Percentiles rank a stretch among this genome's conserved stretches.
Evolutionary conservation across 2,888 invertebrate species (phyloP).

Genomic region (Chrysolina americana): DNA sequence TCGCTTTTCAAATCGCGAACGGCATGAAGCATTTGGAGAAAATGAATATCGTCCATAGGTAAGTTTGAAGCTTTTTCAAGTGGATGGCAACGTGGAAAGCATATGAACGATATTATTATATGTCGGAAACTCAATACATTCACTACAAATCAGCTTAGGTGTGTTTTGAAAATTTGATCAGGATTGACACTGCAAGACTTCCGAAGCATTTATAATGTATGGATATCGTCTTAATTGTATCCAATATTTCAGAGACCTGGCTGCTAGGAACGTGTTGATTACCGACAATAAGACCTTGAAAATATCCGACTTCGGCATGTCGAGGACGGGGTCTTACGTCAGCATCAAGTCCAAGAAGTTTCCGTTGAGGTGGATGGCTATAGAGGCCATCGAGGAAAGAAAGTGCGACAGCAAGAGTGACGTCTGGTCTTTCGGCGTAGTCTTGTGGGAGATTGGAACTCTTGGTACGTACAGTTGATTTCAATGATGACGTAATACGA

Average conservation of each 20-base stretch:
- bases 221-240: neutral
- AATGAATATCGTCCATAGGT: constrained; percentile 81
- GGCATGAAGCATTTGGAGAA: constrained; percentile 86
- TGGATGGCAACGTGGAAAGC: no score
- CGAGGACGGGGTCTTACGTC: constrained; percentile 82
- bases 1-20: constrained; percentile 84
- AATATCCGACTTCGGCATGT: constrained; percentile 88
- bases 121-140: no score
- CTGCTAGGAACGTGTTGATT: constrained; percentile 85
- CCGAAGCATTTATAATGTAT: no score
- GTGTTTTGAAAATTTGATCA: no score
- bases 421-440: constrained; percentile 87
- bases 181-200: no score
- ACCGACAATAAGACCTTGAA: constrained; percentile 80
- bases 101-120: no score
- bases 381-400: constrained; percentile 82
- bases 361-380: constrained; percentile 85
- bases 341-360: constrained; percentile 74
- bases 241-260: constrained; percentile 77
- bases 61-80: constrained; percentile 50
- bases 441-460: constrained; percentile 89
- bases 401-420: constrained; percentile 85
- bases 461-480: constrained; percentile 71
- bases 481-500: neutral
- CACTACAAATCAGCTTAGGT: no score